phyloP scores from a whole-genome alignment of 1,140 invertebrate genomes.

The Drusus annulatus region DNA sequence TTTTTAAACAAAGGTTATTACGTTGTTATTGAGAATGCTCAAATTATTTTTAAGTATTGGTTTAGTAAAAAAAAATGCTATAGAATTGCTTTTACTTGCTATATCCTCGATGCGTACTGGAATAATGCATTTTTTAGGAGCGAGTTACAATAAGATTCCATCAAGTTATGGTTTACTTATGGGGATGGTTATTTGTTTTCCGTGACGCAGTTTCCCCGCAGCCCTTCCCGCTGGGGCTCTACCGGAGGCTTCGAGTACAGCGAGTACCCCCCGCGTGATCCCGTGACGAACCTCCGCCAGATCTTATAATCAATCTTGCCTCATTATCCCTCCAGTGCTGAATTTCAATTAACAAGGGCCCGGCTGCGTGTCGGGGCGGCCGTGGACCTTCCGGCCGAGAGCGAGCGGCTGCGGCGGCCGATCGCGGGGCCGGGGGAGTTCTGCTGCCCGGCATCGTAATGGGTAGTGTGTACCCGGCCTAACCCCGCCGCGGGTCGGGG shows the following conservation, averaged over 20 bases:
- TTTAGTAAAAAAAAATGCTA: too few species aligned
- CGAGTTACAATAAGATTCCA: too few species aligned
- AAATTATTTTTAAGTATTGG: too few species aligned
- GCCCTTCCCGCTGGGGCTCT: background rate
- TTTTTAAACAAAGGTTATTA: too few species aligned
- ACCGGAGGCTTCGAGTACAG: background rate
- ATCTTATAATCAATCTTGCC: constrained; percentile 59
- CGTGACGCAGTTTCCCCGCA: background rate
- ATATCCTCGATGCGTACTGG: too few species aligned
- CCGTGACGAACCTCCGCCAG: constrained; percentile 42
- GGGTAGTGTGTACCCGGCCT: background rate
- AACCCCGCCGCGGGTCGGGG: background rate
- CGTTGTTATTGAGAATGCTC: too few species aligned
- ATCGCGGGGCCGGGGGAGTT: too few species aligned
- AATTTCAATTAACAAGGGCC: constrained; percentile 70
- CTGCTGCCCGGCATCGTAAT: too few species aligned
- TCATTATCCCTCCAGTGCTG: constrained; percentile 71
- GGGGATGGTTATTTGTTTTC: background rate
- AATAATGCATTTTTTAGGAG: too few species aligned
- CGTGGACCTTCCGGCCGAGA: background rate
- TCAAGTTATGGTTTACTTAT: too few species aligned
- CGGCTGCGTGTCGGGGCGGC: constrained; percentile 55
- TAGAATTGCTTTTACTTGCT: too few species aligned
- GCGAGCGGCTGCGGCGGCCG: too few species aligned
- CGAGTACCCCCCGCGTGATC: background rate